Evolutionary conservation across 1,140 invertebrate species (phyloP), one percentile per base, ranked within the genome.

Genomic region (Dreissena polymorpha): DNA sequence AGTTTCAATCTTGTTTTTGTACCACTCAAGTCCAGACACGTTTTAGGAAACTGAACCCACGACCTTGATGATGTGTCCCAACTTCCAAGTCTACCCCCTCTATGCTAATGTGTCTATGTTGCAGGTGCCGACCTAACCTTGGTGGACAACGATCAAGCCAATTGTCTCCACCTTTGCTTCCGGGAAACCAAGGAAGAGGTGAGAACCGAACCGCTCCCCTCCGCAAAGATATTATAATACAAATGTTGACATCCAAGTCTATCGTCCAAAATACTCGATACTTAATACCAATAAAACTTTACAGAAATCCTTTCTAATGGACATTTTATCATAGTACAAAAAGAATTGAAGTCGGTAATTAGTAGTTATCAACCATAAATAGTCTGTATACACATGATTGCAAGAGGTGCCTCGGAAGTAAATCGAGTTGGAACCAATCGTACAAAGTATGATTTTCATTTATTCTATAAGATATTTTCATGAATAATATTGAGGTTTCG

Each of bases 111-210:
- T n/a, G n/a, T n/a, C n/a, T n/a, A n/a, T n/a, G n/a, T n/a, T n/a
- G n/a, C 51, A 73, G 53, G 71, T 73, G 69, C 69, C 27, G 25
- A 73, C 27, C 7, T 50, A 10, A 73, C 51, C 21, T 8, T 7
- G 23, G 3, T 6, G 8, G 71, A 57, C 53, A 23, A 21, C 27
- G 23, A 21, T 1, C 14, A 18, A 14, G 57, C 23, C n/a, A 73
- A 73, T 13, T 73, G 51, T 16, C n/a, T 73, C n/a, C 71, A 57
- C 57, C 21, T 57, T 12, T 53, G 27, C 57, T 14, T 57, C 13
- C 25, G 12, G 39, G 50, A 25, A 23, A 23, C 49, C 12, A 53
- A 49, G 21, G 27, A 27, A 49, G 50, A 71, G 21, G 69, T 71
- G n/a, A n/a, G n/a, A n/a, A n/a, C n/a, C n/a, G n/a, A n/a, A 50